A percentile compares a stretch with the other conserved stretches of the same genome.
Evolutionary conservation across 2,797 vertebrate species (phyloP).

Genomic region (Sphaeramia orbicularis): DNA sequence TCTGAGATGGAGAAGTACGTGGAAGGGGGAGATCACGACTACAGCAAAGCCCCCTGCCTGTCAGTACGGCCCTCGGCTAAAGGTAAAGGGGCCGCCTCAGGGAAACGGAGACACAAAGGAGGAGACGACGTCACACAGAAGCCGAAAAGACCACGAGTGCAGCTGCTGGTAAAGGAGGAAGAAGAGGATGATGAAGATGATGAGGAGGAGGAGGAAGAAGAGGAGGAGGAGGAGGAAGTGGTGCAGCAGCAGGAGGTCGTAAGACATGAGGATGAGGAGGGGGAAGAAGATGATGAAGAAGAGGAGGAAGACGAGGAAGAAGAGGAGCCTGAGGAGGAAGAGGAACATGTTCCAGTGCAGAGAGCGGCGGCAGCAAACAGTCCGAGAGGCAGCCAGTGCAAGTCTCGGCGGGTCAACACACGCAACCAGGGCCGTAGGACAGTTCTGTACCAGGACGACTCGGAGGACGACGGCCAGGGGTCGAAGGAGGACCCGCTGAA

Average conservation of each 20-base stretch:
- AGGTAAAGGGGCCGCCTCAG: conserved; percentile 55
- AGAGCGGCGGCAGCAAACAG: conserved; percentile 51
- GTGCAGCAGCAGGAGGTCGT: conserved; percentile 44
- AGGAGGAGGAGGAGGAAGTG: conserved; percentile 65
- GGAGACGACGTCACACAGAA: conserved; percentile 49
- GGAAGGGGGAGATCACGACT: conserved; percentile 97
- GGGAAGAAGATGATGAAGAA: conserved; percentile 77
- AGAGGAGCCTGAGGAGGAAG: conserved; percentile 82
- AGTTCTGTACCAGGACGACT: conserved; percentile 94
- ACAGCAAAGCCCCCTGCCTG: conserved; percentile 93
- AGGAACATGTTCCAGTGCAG: conserved; percentile 79
- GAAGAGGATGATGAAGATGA: conserved; percentile 74
- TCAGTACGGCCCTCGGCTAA: conserved; percentile 63
- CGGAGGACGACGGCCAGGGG: conserved; percentile 89
- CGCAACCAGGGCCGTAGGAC: conserved; percentile 97
- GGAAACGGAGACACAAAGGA: conserved; percentile 70
- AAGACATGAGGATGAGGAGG: conserved; percentile 69
- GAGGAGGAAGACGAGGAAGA: conserved; percentile 81
- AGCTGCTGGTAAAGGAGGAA: conserved; percentile 77
- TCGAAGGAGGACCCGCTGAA: conserved; percentile 94
- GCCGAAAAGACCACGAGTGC: conserved; percentile 78
- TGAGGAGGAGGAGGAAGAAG: conserved; percentile 5
- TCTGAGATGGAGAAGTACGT: conserved; percentile 92
- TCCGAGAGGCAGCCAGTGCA: conserved; percentile 48
- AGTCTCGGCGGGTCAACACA: conserved; percentile 91